Conservation (phyloP, 1,140 invertebrate genomes). For the Radopholus similis region DNA sequence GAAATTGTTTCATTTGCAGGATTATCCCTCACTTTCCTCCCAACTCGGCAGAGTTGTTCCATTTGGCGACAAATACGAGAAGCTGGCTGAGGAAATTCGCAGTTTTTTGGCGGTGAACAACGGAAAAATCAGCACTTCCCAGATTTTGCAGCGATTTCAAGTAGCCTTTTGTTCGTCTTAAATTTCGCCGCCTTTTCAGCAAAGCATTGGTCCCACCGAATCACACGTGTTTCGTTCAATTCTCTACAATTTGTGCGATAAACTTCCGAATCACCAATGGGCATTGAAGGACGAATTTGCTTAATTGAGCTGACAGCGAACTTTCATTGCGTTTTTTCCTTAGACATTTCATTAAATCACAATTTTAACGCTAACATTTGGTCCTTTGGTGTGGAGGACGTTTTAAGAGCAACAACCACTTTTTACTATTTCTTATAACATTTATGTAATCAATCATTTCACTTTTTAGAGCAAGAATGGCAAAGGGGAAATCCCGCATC, state of each 20-base stretch:
- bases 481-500: neutral
- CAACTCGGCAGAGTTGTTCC: conserved; percentile 24
- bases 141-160: conserved; percentile 45
- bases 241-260: conserved; percentile 18
- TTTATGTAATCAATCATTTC: neutral
- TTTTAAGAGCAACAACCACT: too few relatives aligned
- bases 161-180: conserved; percentile 27
- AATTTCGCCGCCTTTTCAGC: conserved; percentile 44
- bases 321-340: neutral
- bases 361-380: too few relatives aligned
- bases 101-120: conserved; percentile 38
- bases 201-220: conserved; percentile 32
- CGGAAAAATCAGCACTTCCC: conserved; percentile 37
- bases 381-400: too few relatives aligned
- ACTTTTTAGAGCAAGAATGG: neutral
- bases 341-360: neutral
- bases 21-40: conserved; percentile 33
- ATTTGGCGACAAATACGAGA: conserved; percentile 45
- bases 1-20: conserved; percentile 3
- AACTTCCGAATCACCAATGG: conserved; percentile 41
- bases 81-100: conserved; percentile 46
- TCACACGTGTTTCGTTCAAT: conserved; percentile 49
- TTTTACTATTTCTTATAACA: neutral
- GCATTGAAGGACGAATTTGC: conserved; percentile 32
- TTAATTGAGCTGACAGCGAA: neutral